Conservation (phyloP, 64 coral and sea anemone species). For the Montipora efflorescens region DNA sequence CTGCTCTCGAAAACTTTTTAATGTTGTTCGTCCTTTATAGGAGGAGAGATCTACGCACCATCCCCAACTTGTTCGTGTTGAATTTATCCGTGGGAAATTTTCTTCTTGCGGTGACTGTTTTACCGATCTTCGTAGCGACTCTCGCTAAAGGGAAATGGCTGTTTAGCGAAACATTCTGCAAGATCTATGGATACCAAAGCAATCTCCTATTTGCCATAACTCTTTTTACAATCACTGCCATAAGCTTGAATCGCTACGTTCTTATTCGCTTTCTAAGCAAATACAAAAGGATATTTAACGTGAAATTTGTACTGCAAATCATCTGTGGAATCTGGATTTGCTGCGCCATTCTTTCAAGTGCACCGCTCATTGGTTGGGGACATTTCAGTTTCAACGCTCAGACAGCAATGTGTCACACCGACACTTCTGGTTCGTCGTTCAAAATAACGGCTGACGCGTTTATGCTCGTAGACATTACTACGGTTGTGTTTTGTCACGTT, state of each 20-base stretch:
- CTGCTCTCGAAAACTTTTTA: slow-evolving; percentile 53
- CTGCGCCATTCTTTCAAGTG: slow-evolving; percentile 6
- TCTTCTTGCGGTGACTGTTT: slow-evolving; percentile 39
- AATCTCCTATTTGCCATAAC: slow-evolving; percentile 58
- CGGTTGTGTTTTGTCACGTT: slow-evolving; percentile 59
- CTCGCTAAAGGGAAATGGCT: slow-evolving; percentile 51
- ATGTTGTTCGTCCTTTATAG: slow-evolving; percentile 37
- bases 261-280: slow-evolving; percentile 33
- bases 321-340: slow-evolving; percentile 60
- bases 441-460: slow-evolving; percentile 21
- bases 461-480: slow-evolving; percentile 31
- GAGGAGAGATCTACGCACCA: slow-evolving; percentile 60
- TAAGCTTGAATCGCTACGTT: slow-evolving; percentile 69
- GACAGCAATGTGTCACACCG: slow-evolving; percentile 56
- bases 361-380: slow-evolving; percentile 59
- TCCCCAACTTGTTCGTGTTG: slow-evolving; percentile 56
- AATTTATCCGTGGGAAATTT: slow-evolving; percentile 64
- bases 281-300: slow-evolving; percentile 9
- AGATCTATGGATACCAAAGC: slow-evolving; percentile 40
- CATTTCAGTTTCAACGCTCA: slow-evolving; percentile 42
- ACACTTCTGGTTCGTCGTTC: slow-evolving; percentile 26
- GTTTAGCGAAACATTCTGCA: slow-evolving; percentile 46
- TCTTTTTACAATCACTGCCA: slow-evolving; percentile 58
- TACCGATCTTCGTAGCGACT: slow-evolving; percentile 58
- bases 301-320: slow-evolving; percentile 31